Base-by-base conservation (phyloP, 2,113 vertebrate genomes). In the Eudyptes chrysolophus region DNA sequence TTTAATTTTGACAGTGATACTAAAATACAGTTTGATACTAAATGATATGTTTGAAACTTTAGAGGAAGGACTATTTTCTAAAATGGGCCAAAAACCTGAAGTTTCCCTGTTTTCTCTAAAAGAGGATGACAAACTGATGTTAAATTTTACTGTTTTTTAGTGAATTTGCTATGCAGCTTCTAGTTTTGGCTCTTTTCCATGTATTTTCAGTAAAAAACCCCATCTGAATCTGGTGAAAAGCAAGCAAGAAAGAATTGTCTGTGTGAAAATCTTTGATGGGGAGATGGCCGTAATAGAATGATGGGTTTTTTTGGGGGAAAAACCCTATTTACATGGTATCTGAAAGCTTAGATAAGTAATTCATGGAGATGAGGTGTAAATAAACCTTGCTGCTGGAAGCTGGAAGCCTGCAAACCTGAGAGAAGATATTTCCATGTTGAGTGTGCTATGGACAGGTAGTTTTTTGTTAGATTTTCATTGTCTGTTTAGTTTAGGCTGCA, bases 1-100 rank as follows among this genome's bases (percentile, higher is more conserved):
- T 85, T 90, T 93, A 93, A 85, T 93, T 95, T 57, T 80, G 84
- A 94, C 80, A 94, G 62, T n/a, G 18, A 77, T 42, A 65, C 36
- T 29, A 52, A 94, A 24, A 84, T 57, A 81, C 12, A 55, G 24
- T 76, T 76, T 61, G 57, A 82, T 85, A 29, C 13, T 34, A 29
- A 76, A 76, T 54, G 15, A 24, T 44, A 72, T 3, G 16, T 34
- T 85, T 57, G 49, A 83, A 76, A 74, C 49, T 75, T 78, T 32
- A 58, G 42, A 77, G 25, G 27, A 69, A 89, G 20, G 38, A 51
- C 13, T 34, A 0, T 61, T 94, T 71, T 66, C 46, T 88, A 74
- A 94, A 86, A 84, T 6, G 19, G 66, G 75, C 16, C 64, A 51
- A 92, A 96, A 8, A 0, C 18, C 16, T 66, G 14, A 84, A 72